phyloP scores from a whole-genome alignment of 2,113 vertebrate species.

The Genyomyrus donnyi region DNA sequence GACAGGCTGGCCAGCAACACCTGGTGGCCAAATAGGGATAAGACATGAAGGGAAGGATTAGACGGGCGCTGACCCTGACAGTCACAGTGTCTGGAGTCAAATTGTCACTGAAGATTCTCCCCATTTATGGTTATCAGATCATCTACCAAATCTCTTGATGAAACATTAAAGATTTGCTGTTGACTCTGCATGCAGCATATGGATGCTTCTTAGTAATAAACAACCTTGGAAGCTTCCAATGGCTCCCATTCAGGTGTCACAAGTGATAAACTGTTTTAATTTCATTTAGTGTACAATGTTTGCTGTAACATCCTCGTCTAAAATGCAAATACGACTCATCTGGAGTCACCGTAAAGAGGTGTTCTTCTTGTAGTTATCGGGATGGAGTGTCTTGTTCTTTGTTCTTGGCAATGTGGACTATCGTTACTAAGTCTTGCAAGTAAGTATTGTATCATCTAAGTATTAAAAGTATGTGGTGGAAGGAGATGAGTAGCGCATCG shows the following conservation, averaged over 20 bases:
- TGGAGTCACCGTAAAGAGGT: not conserved
- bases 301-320: not conserved
- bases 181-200: not conserved
- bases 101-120: not conserved
- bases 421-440: not conserved
- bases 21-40: too few species aligned
- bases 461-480: not conserved
- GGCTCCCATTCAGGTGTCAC: not conserved
- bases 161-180: not conserved
- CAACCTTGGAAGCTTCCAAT: not conserved
- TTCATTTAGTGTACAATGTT: not conserved
- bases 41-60: too few species aligned
- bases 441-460: not conserved
- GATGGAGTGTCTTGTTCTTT: not conserved
- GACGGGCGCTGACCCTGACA: too few species aligned
- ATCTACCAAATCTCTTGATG: not conserved
- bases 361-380: not conserved
- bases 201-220: not conserved
- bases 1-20: too few species aligned
- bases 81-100: too few species aligned
- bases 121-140: not conserved
- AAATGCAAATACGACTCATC: not conserved
- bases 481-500: not conserved
- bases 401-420: not conserved
- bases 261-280: not conserved